These are phyloP conservation scores for Amniataba percoides DNA, from an alignment of 2,797 vertebrate species.

Conservation along the genomic window DNA sequence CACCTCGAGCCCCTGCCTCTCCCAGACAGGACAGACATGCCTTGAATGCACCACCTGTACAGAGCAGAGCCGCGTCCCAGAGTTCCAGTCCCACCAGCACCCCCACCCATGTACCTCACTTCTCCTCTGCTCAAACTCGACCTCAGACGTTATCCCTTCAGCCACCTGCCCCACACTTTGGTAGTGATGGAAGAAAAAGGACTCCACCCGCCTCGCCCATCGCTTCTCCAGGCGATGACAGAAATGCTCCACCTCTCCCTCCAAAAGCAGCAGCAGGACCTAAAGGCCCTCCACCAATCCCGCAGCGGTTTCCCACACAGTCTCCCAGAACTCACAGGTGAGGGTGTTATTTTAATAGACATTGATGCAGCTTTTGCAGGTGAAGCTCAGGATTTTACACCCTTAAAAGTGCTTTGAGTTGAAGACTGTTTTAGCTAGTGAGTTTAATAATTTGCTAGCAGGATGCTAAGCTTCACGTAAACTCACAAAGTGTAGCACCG, in stretches of 20 bases:
- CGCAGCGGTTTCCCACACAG: slow-evolving; percentile 61
- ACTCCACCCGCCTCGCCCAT: slow-evolving; percentile 40
- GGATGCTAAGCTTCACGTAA: neutral
- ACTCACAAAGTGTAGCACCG: neutral
- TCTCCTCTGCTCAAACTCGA: slow-evolving; percentile 27
- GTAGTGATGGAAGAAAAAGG: slow-evolving; percentile 33
- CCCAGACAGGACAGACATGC: neutral
- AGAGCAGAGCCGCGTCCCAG: slow-evolving; percentile 9
- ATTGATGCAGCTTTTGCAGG: neutral
- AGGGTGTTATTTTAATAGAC: slow-evolving; percentile 19
- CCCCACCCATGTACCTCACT: neutral
- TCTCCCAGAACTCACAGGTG: slow-evolving; percentile 79
- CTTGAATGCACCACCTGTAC: neutral
- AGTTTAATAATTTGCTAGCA: neutral
- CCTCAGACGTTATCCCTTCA: slow-evolving; percentile 66
- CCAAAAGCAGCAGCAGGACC: slow-evolving; percentile 81
- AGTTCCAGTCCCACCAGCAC: neutral
- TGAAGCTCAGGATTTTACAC: neutral
- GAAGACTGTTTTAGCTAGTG: neutral
- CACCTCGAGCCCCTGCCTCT: slow-evolving; percentile 9
- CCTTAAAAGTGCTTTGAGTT: neutral
- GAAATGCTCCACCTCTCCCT: slow-evolving; percentile 85
- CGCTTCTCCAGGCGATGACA: slow-evolving; percentile 21
- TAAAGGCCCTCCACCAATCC: slow-evolving; percentile 74
- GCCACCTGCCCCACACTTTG: neutral